Base-by-base conservation (phyloP, 2,797 vertebrate species). In the Esox masquinongy region DNA sequence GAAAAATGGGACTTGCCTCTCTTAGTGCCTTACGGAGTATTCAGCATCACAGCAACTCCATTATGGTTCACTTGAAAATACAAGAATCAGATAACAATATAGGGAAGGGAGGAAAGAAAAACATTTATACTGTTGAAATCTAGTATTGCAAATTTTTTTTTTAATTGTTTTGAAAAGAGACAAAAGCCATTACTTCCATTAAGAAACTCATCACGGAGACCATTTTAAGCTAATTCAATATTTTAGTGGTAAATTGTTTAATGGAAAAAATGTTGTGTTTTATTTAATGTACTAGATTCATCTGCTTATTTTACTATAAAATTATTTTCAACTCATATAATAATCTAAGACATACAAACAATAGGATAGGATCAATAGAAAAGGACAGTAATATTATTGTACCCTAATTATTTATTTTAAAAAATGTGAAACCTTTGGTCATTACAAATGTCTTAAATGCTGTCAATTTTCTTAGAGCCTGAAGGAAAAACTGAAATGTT, bases 1-100 rank as follows among this genome's bases (percentile, higher is more conserved):
- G 94, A 95, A 96, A 94, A 94, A 93, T 85, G 94, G 92, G 86
- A 87, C 79, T 87, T 89, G 89, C 93, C 93, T 97, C 97, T 97
- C 95, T 95, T 96, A 96, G 97, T 99, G 97, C 97, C 97, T 99
- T 99, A 99, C 91, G 93, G 95, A 97, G 96, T 95, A 96, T 95
- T 95, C 90, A 91, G 95, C 95, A 89, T 96, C 91, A 93, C 90
- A 92, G 95, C 96, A 97, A 95, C 93, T 92, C 85, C 94, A 94
- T 92, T 92, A 90, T 82, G 93, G 93, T 94, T 94, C 92, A 95
- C 93, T 95, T 95, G 92, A 94, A 92, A 94, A 90, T 87, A 24
- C n/a, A 84, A 87, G 85, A 83, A 80, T 73, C 77, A 86, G 82
- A 71, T 81, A 77, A 80, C 79, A n/a, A 51, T 19, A 72, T 76